Evolutionary conservation across 2,797 vertebrate species (phyloP).

Genomic region (Miopithecus talapoin): DNA sequence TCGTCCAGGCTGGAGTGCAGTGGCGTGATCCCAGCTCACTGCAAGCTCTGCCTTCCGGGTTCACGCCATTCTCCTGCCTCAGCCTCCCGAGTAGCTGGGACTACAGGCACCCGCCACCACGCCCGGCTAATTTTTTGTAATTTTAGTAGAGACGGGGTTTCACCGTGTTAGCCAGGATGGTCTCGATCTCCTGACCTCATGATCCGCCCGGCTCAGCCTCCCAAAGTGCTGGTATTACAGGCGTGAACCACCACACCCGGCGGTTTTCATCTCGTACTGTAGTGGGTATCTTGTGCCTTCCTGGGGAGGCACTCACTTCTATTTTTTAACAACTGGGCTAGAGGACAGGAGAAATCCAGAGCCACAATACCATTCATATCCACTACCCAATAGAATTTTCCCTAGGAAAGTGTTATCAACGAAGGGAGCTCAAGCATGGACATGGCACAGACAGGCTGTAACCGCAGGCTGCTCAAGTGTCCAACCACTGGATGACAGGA

Average conservation of each 20-base stretch:
- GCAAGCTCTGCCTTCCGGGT: too few species aligned
- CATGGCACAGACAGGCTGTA: background rate
- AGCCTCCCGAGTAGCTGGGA: too few species aligned
- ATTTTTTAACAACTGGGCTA: background rate
- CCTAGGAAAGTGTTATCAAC: background rate
- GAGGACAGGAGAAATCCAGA: background rate
- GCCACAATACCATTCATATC: background rate
- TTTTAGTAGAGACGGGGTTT: too few species aligned
- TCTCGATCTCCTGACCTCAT: too few species aligned
- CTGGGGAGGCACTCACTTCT: rapidly evolving
- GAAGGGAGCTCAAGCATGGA: background rate
- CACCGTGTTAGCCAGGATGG: too few species aligned
- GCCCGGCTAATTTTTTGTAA: too few species aligned
- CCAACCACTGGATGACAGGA: background rate
- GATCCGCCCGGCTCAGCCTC: rapidly evolving
- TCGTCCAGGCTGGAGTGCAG: too few species aligned
- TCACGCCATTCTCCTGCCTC: too few species aligned
- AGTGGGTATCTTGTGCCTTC: background rate
- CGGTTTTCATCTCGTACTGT: background rate
- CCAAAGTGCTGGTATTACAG: too few species aligned
- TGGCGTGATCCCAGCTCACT: too few species aligned
- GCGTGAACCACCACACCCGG: rapidly evolving
- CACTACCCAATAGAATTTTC: background rate
- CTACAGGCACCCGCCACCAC: too few species aligned
- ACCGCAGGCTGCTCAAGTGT: background rate